Percentiles rank a stretch among this genome's conserved stretches.
phyloP scores from a whole-genome alignment of 2,797 vertebrate genomes.

The Acanthurus lineatus region DNA sequence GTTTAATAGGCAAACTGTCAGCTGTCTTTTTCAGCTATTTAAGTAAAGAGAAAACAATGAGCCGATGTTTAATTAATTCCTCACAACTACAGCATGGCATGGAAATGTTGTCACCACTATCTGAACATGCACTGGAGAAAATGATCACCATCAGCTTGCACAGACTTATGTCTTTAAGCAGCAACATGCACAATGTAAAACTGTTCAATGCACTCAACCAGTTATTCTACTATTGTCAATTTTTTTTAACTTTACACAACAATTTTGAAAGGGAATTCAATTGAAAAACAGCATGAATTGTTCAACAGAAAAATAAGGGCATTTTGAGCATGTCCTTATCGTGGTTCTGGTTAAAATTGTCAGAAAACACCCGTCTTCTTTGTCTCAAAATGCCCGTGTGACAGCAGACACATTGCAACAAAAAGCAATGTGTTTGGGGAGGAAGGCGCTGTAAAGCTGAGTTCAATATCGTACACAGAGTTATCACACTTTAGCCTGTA shows the following conservation, averaged over 20 bases:
- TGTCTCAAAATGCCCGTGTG: constrained; percentile 26
- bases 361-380: constrained; percentile 20
- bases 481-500: constrained; percentile 70
- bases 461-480: constrained; percentile 60
- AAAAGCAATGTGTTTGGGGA: constrained; percentile 46
- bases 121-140: constrained; percentile 26
- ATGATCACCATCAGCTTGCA: constrained; percentile 16
- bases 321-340: not conserved
- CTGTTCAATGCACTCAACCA: not conserved
- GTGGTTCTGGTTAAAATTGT: constrained; percentile 14
- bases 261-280: constrained; percentile 6
- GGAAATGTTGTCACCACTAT: constrained; percentile 24
- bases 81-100: constrained; percentile 20
- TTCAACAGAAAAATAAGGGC: not conserved
- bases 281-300: not conserved
- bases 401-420: constrained; percentile 52
- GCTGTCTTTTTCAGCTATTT: constrained; percentile 48
- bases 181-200: not conserved
- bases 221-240: constrained; percentile 15
- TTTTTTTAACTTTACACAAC: not conserved
- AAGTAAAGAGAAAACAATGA: constrained; percentile 55
- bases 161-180: constrained; percentile 26
- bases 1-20: constrained; percentile 63
- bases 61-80: constrained; percentile 50
- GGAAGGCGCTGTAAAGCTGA: constrained; percentile 39